Evolutionary conservation across 2,888 invertebrate species (phyloP), one percentile per base, ranked within the genome.

Genomic region (Eledone cirrhosa): DNA sequence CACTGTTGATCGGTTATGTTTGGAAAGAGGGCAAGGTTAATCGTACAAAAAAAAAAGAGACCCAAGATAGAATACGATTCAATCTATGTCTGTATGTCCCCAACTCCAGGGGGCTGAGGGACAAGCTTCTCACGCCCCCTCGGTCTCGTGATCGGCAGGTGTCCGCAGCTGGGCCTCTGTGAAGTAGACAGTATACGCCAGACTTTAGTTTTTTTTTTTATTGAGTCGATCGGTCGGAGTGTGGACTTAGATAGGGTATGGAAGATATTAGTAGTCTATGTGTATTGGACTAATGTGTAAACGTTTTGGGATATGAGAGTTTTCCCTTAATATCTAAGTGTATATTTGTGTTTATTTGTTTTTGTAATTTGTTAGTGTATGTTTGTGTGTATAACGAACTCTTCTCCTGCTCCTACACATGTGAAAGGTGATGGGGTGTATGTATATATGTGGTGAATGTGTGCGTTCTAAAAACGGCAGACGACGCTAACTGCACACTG

Each of bases 171-270:
- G 76, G 76, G 72, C 72, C 29, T 76, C 48, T 29, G 48, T 76
- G 47, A 76, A 76, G 76, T 76, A 76, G 76, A 76, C 76, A 48
- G 76, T 76, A 76, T 74, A 76, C 76, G 76, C 76, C 48, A 76
- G 47, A 48, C 48, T 75, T 75, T 13, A 48, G n/a, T 76, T 67
- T 72, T 72, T 72, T 13, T 31, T 33, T 33, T 48, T 76, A 48
- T 76, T 48, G 76, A 48, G 47, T 76, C 48, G 29, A 48, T 29
- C 76, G 76, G 29, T 76, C 76, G 48, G 76, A 48, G 29, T 48
- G 27, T 41, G 48, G 29, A 72, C 72, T 72, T 72, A 31, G 72
- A 31, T 72, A 72, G 72, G 72, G 72, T n/a, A 31, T 72, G 33
- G 41, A 72, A 72, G 41, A 72, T 31, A 72, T 72, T 41, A 41